Conservation (phyloP, 2,888 invertebrate genomes). For the Habroteleia sp. region DNA sequence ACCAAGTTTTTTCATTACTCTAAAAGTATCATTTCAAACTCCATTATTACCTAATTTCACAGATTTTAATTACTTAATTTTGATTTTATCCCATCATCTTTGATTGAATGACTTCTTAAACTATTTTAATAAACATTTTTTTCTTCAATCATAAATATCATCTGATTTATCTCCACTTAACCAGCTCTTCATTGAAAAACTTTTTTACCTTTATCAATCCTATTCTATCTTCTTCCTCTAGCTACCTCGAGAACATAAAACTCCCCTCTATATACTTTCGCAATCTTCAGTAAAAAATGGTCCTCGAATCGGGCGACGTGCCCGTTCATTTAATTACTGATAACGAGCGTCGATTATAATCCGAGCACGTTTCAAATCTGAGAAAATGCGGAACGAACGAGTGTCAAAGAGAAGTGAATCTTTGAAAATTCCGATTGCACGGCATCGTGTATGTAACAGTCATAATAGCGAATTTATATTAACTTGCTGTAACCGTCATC, state of each 20-base stretch:
- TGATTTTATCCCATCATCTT: slow-evolving; percentile 12
- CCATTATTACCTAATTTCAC: slow-evolving; percentile 15
- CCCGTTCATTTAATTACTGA: slow-evolving; percentile 20
- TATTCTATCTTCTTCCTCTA: slow-evolving; percentile 12
- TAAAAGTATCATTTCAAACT: slow-evolving; percentile 27
- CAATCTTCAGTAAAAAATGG: slow-evolving; percentile 20
- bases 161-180: slow-evolving; percentile 24
- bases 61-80: slow-evolving; percentile 36
- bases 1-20: slow-evolving; percentile 23
- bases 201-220: slow-evolving; percentile 33
- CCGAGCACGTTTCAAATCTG: slow-evolving; percentile 23
- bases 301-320: slow-evolving; percentile 13
- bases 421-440: slow-evolving; percentile 26
- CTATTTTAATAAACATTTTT: slow-evolving; percentile 35
- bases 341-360: slow-evolving; percentile 27
- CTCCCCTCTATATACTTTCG: slow-evolving; percentile 2
- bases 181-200: slow-evolving; percentile 31
- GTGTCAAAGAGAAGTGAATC: slow-evolving; percentile 7
- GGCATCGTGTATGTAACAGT: too few species aligned
- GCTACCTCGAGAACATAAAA: slow-evolving; percentile 22
- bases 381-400: not conserved
- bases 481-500: slow-evolving; percentile 24
- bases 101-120: slow-evolving; percentile 9
- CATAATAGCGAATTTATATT: too few species aligned
- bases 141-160: slow-evolving; percentile 8